Base-by-base conservation (phyloP, 2,113 vertebrate genomes). In the Perca schrenkii region DNA sequence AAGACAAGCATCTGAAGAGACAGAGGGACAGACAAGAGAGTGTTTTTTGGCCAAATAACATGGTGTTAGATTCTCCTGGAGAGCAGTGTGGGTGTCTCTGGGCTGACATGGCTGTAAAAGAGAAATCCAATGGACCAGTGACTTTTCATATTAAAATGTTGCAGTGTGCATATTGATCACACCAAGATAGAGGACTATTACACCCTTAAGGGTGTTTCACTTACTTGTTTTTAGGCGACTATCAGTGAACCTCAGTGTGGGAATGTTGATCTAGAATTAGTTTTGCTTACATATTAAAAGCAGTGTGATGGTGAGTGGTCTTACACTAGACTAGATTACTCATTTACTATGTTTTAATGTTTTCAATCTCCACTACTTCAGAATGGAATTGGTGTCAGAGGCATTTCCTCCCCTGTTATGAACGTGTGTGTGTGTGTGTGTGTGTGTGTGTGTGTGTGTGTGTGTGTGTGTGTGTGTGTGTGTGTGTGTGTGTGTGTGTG, bases 111-210 rank as follows among this genome's bases (percentile, higher is more conserved):
- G 58, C 60, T 77, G 69, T 70, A 88, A 77, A 72, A 70, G 79
- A 88, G 65, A 85, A 84, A 88, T 75, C 80, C 73, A 85, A 76
- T 53, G 81, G 78, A 88, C 80, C 87, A 56, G 80, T 88, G 68
- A 81, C 80, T 90, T 83, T 74, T 85, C 58, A 86, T 79, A 89
- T 90, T 87, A 91, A 84, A 88, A 66, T 47, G 63, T 72, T 82
- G 63, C 79, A 79, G 53, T 61, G 34, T 43, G 70, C 72, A 74
- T 87, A 86, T 91, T 83, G 86, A 89, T 91, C 87, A 85, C 76
- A 65, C 66, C 15, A 22, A 50, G 73, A 84, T 36, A 56, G 76
- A 85, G 58, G 65, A 77, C 65, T 57, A 52, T 70, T 71, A 83
- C 70, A 36, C n/a, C 62, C 82, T 68, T 68, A 0, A 77, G 53